Evolutionary conservation across 2,113 vertebrate genomes (phyloP), one percentile per base, ranked within the genome.

Genomic region (Hippocampus abdominalis): DNA sequence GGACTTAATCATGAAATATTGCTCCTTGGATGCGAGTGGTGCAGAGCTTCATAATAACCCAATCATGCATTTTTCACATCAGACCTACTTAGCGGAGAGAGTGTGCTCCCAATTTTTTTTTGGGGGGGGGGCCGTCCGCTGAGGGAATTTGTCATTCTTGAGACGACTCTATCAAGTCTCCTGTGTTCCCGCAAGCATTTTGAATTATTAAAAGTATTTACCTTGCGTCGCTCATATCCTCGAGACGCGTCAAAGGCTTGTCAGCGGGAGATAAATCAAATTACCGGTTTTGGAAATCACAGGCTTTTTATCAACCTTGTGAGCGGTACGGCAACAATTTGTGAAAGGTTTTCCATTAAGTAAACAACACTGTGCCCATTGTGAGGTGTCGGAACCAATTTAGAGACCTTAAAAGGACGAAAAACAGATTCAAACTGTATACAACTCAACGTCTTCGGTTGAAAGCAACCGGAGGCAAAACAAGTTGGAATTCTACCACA

Each of bases 1-100:
- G 69, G 63, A 71, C 82, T 83, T 81, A 79, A 85, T 85, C 77
- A 78, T 76, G 64, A 78, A 66, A 80, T 74, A 83, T 81, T 71
- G 76, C 72, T 79, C 73, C 72, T 76, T 64, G 51, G 68, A 77
- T 67, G 49, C 59, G 63, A 66, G 44, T 68, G 69, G 15, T 59
- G 68, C 75, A 73, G 61, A 42, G 63, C 69, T 76, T 68, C 60
- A 32, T 23, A 16, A 27, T 64, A 64, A 40, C 20, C 51, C 3
- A 0, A 65, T 69, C 64, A 42, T 71, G 69, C 71, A 79, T 81
- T 78, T 80, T 77, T 74, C 36, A 21, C 42, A 67, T 71, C 60
- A 75, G 73, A 76, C 44, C 66, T 66, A 70, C 72, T 83, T 76
- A 71, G 36, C 70, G 60, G 25, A 75, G 69, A 70, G 60, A 66